Evolutionary conservation across 2,888 invertebrate species (phyloP).

Genomic region (Leptopilina myrica): DNA sequence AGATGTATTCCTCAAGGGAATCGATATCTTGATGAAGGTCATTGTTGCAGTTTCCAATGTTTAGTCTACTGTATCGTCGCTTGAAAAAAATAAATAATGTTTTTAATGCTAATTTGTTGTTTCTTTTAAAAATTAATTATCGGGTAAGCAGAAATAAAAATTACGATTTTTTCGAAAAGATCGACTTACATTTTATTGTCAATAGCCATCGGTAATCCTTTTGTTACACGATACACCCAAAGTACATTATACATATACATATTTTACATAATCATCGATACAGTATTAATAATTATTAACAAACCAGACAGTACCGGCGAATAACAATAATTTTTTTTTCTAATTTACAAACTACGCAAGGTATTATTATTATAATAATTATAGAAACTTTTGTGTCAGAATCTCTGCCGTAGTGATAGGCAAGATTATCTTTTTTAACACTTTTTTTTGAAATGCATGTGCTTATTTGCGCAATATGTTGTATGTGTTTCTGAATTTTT

Average conservation of each 20-base stretch:
- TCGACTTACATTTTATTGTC: slow-evolving; percentile 74
- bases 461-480: background rate
- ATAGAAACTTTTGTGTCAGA: slow-evolving; percentile 25
- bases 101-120: too few species aligned
- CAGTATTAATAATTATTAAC: slow-evolving; percentile 70
- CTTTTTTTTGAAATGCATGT: slow-evolving; percentile 16
- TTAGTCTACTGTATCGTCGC: slow-evolving; percentile 55
- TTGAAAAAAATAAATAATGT: too few species aligned
- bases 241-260: slow-evolving; percentile 75
- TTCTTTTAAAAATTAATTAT: too few species aligned
- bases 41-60: slow-evolving; percentile 82
- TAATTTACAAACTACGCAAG: slow-evolving; percentile 55
- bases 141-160: slow-evolving; percentile 17
- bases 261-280: slow-evolving; percentile 74
- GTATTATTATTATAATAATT: slow-evolving; percentile 19
- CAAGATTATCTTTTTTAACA: slow-evolving; percentile 14
- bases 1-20: slow-evolving; percentile 87
- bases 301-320: slow-evolving; percentile 71
- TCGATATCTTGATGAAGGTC: slow-evolving; percentile 86
- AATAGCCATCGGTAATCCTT: slow-evolving; percentile 70
- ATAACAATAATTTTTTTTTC: slow-evolving; percentile 67
- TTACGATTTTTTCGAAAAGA: slow-evolving; percentile 69
- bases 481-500: background rate
- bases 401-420: slow-evolving; percentile 1
- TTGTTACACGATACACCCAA: slow-evolving; percentile 74